Evolutionary conservation across 2,888 invertebrate genomes (phyloP), one percentile per base, ranked within the genome.

Genomic region (Arge pagana): DNA sequence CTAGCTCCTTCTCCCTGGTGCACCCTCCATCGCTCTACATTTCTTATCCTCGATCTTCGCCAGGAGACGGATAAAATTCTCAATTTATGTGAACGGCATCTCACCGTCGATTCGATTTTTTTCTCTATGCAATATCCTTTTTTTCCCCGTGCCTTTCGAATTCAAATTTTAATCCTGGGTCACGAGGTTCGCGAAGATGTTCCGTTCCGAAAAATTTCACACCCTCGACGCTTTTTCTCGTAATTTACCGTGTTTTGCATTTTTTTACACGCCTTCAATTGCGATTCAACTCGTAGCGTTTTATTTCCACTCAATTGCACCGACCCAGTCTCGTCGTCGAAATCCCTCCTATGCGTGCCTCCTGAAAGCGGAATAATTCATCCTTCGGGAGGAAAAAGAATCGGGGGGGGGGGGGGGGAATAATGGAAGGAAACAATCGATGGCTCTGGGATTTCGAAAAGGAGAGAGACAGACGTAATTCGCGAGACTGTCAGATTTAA

Each of bases 1-100:
- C n/a, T 26, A n/a, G n/a, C n/a, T n/a, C n/a, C n/a, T 2, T 16
- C 26, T 26, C n/a, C 26, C 24, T 39, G 1, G 21, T 24, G 23
- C 16, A 24, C 13, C 18, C 40, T 40, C 42, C 5, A 11, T 19
- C 18, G 11, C 42, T 30, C 42, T 28, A n/a, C n/a, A 42, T 42
- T 42, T 42, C 24, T 31, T 42, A 42, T 42, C 42, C 42, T 42
- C 28, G 42, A 42, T 42, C 30, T 42, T 19, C 31, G 42, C 42
- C 42, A 31, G 42, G 31, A 42, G 42, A 42, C 21, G 42, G 42
- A 42, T 42, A 42, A 42, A 42, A 42, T 21, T 28, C 31, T 31
- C 42, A 42, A 42, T 42, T 42, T 42, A 42, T 42, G 42, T 42
- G 42, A 42, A 42, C 30, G 30, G 30, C 19, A 13, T 26, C 16